phyloP scores from a whole-genome alignment of 2,888 invertebrate genomes.

The Sinelater perroti region DNA sequence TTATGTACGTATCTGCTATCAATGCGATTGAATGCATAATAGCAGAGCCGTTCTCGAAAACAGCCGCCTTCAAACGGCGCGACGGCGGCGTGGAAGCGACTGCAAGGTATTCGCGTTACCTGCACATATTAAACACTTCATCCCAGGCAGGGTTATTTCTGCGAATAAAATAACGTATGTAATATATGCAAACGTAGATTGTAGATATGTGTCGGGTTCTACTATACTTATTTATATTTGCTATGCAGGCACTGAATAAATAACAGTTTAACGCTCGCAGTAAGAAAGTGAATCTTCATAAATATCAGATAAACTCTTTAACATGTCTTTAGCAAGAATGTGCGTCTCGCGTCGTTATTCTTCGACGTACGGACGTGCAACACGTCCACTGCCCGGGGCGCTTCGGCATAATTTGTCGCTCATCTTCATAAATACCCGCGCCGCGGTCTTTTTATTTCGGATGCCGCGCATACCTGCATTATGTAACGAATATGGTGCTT shows the following conservation, averaged over 20 bases:
- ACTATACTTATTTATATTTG: conserved; percentile 6
- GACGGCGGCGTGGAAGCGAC: no score
- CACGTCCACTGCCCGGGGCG: conserved; percentile 26
- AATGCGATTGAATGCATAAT: no score
- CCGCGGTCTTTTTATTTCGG: conserved; percentile 1
- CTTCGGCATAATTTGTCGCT: conserved; percentile 30
- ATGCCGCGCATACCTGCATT: conserved; percentile 1
- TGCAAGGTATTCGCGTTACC: no score
- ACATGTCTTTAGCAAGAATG: conserved; percentile 8
- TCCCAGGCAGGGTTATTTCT: not conserved
- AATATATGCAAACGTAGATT: conserved; percentile 1
- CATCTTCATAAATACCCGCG: conserved; percentile 32
- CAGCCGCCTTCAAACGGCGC: not conserved
- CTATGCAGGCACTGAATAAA: conserved; percentile 4
- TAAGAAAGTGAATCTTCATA: conserved; percentile 23
- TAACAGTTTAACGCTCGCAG: conserved; percentile 6
- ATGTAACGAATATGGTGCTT: not conserved
- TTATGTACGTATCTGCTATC: no score
- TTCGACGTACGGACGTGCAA: conserved; percentile 30
- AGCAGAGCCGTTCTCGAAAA: no score
- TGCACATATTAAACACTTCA: no score
- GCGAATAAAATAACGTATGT: not conserved
- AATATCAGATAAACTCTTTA: conserved; percentile 19
- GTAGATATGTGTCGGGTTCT: conserved; percentile 1
- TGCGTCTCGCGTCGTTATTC: conserved; percentile 26